Base-by-base conservation (phyloP, 2,888 invertebrate species). In the Siphlonurus alternatus region DNA sequence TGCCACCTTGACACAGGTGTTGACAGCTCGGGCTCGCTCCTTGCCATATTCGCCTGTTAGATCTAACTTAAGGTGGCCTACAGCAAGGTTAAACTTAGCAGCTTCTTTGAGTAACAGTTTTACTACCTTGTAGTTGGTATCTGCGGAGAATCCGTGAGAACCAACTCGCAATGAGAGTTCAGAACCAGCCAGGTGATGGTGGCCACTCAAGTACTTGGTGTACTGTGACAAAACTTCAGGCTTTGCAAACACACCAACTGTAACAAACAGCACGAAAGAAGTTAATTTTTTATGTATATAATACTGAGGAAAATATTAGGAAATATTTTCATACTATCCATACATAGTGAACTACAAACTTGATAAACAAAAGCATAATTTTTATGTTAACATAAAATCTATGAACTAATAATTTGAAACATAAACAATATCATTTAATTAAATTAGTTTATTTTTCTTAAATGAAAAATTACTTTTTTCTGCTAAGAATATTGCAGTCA, bases 11-110 rank as follows among this genome's bases (percentile, higher is more conserved):
- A 56, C 7, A 20, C 56, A 56, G 5, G 56, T 20, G 20, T 56
- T 56, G 56, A 56, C 56, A 56, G 22, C 56, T 18, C 56, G 56
- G 20, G 56, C 56, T 56, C 56, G n/a, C 22, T 56, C 56, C 56
- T 56, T 56, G n/a, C n/a, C n/a, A n/a, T n/a, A n/a, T 56, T 56
- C 56, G n/a, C 5, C n/a, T 5, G 7, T 22, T 5, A 22, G 7
- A 56, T 22, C 22, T 10, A 56, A n/a, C 22, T 5, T n/a, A n/a
- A 56, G 22, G n/a, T 56, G 56, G n/a, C 19, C 22, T 7, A 56
- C 56, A 20, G 22, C 5, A n/a, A 56, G 56, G n/a, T 56, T 20
- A 22, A 56, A 56, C n/a, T 56, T 56, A 7, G n/a, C 56, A 20
- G 5, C 56, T 7, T 56, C 22, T 7, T 22, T n/a, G 7, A n/a